Evolutionary conservation across 2,888 invertebrate species (phyloP), one percentile per base, ranked within the genome.

Genomic region (Caenorhabditis angaria): DNA sequence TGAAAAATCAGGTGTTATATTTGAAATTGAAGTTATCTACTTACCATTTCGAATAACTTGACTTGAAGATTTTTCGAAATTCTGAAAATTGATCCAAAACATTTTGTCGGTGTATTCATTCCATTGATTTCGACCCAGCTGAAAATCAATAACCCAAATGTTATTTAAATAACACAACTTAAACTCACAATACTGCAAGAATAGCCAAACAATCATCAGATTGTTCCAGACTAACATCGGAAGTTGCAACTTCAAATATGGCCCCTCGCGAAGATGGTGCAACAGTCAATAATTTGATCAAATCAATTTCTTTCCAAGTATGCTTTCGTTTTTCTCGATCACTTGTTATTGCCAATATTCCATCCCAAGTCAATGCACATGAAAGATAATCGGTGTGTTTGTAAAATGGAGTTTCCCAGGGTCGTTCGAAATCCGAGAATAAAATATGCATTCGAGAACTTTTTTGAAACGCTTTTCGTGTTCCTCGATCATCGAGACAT

Each of bases 101-200:
- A 73, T 50, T 68, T 61, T 6, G 53, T 41, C 2, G 72, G 72
- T 3, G 55, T 61, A 54, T 70, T 70, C 14, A 57, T 51, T 14
- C 47, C 55, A 32, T 62, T 53, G 4, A 73, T 14, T 35, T 76
- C 76, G 10, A 70, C 58, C 76, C 76, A 76, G n/a, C 62, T 64
- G 41, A 29, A 58, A 58, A 25, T 4, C 48, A 48, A 24, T 32
- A n/a, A 10, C 54, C 5, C 64, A 67, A 25, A 48, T n/a, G n/a
- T n/a, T n/a, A n/a, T n/a, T n/a, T 14, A 25, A 59, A 24, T 4
- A 6, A 3, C 4, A 28, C 3, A 35, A 25, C 2, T 2, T 2
- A 6, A 41, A 48, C 47, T 50, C n/a, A 59, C 59, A 61, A 51
- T 1, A 68, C 68, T 2, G 68, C 67, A 0, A 72, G 24, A 61